Conservation (phyloP, 2,888 invertebrate species). For the Cordilura impudica region DNA sequence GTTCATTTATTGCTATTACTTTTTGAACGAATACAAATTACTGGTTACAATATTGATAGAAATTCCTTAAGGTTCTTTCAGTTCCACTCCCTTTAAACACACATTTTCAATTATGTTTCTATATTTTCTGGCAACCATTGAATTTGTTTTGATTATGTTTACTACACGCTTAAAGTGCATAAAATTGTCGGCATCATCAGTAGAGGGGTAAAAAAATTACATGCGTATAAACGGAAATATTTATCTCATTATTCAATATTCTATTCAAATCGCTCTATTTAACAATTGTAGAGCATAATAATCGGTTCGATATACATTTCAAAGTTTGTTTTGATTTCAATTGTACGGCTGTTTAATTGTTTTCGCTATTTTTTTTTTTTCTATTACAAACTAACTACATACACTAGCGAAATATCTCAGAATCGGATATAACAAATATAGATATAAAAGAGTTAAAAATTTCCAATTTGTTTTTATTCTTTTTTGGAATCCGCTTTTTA, state of each 20-base stretch:
- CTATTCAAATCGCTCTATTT: slow-evolving; percentile 35
- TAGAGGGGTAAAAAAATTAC: background rate
- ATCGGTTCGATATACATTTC: slow-evolving; percentile 58
- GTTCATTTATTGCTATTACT: background rate
- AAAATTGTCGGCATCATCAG: slow-evolving; percentile 59
- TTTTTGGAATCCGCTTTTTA: too few species aligned
- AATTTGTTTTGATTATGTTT: slow-evolving; percentile 54
- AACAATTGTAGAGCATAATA: slow-evolving; percentile 49
- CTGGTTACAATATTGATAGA: slow-evolving; percentile 40
- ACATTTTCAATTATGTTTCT: slow-evolving; percentile 8
- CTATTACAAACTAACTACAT: too few species aligned
- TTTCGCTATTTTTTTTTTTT: background rate
- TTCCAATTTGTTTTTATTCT: too few species aligned
- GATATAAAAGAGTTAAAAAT: too few species aligned
- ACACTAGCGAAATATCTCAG: too few species aligned
- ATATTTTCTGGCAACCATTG: background rate
- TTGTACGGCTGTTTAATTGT: slow-evolving; percentile 36
- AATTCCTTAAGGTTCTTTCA: slow-evolving; percentile 45
- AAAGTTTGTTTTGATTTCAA: slow-evolving; percentile 50
- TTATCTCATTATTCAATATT: slow-evolving; percentile 49
- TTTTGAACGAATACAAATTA: slow-evolving; percentile 27
- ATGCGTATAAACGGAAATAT: slow-evolving; percentile 48
- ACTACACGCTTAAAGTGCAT: slow-evolving; percentile 54
- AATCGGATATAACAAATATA: too few species aligned
- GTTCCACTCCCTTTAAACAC: slow-evolving; percentile 51